Evolutionary conservation across 2,113 vertebrate genomes (phyloP), one percentile per base, ranked within the genome.

Genomic region (Passer montanus): DNA sequence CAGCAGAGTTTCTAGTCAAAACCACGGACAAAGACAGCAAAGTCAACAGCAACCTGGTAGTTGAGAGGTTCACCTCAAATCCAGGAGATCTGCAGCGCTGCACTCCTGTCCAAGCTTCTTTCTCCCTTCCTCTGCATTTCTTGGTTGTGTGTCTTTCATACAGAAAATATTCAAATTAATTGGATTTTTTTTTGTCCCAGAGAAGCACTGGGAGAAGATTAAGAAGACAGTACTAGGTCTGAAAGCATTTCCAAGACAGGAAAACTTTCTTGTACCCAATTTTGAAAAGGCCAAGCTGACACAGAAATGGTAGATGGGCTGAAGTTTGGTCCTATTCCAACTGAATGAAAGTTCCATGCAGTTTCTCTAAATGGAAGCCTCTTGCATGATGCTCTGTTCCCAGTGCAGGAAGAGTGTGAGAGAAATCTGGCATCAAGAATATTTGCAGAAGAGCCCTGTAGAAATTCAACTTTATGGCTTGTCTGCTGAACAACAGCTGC

Each of bases 381-480:
- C 52, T 68, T 72, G 46, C 31, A 81, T 11, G 12, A 44, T 64
- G 39, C 66, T 60, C 30, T 39, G 15, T 53, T 87, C 35, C 62
- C 67, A 67, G n/a, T n/a, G n/a, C n/a, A n/a, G 22, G 19, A 47
- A 7, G 15, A 60, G 43, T 8, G 37, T 17, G 37, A 47, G 19
- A 81, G 28, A 91, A 80, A 60, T 41, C 22, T n/a, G 30, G 30
- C 50, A 50, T 17, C n/a, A 46, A 53, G 27, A 52, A 47, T 49
- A 74, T 66, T 46, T 77, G 46, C 70, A 90, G 74, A 31, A 78
- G 4, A 83, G 20, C 39, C 55, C 63, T 76, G 21, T 10, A 86
- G 66, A 89, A 95, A 88, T 81, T 80, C 84, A 90, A 62, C 74
- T 95, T 87, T 15, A 76, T 47, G 30, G 50, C 35, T 93, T 90